Evolutionary conservation across 2,888 invertebrate genomes (phyloP), one percentile per base, ranked within the genome.

Genomic region (Oasisia sp.): DNA sequence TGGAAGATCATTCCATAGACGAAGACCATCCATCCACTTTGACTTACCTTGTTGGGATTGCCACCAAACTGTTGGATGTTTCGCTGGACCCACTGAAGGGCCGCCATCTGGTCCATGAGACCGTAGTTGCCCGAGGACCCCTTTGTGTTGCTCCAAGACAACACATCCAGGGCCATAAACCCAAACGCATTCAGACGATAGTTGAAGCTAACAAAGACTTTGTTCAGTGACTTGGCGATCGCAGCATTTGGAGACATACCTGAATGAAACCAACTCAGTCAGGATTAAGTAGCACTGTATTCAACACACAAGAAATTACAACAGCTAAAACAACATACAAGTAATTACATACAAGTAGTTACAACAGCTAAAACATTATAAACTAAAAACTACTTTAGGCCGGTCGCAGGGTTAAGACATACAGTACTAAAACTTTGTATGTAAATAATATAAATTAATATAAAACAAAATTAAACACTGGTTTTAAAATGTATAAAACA

Each of bases 171-270:
- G 0, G 98, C 97, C 91, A 99, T 97, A 95, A 98, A 99, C 5
- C 99, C 99, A 93, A 97, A 96, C 0, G 97, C 96, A 27, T 97
- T 97, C 89, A 98, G 96, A 94, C 98, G 97, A 96, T 98, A 98
- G 95, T 98, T 98, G 5, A 98, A 98, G 93, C 98, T 97, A 1
- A 99, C 98, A 95, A 98, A 98, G 11, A 99, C 97, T 1, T 98
- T 98, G 95, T 98, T 98, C 93, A 98, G 97, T 3, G 97, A 97
- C 91, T 97, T 97, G 0, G 98, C 97, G 93, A 98, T 97, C 90
- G 98, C 97, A 0, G 98, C 97, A 0, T 98, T 98, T 0, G 98
- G 98, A 90, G 94, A 93, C 91, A 94, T 94, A 9, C 93, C 93
- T 93, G 91, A 5, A 91, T 58, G 74, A n/a, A 89, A 91, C 19